These are phyloP conservation scores for Microdon myrmicae DNA, from an alignment of 2,888 invertebrate genomes.

Conservation along the genomic window DNA sequence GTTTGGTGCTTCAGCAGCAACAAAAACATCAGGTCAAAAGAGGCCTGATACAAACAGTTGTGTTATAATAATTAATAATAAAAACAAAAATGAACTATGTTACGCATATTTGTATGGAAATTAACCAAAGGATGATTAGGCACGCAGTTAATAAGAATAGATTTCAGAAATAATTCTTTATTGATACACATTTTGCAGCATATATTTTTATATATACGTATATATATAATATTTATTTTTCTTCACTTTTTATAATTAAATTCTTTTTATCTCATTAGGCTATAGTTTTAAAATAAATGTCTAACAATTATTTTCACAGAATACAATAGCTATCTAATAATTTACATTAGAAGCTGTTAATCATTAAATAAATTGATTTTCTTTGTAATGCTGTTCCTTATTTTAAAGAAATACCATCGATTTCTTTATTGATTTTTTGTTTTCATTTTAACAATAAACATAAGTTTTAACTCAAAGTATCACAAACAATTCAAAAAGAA, in stretches of 20 bases:
- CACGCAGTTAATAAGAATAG: no score
- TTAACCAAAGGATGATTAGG: no score
- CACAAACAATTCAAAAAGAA: slow-evolving; percentile 19
- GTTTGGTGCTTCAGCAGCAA: no score
- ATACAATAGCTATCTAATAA: slow-evolving; percentile 46
- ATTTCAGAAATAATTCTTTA: slow-evolving; percentile 41
- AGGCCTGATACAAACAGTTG: background rate
- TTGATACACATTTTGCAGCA: slow-evolving; percentile 36
- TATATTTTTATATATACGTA: slow-evolving; percentile 23
- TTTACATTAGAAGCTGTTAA: slow-evolving; percentile 38
- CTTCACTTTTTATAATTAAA: slow-evolving; percentile 28
- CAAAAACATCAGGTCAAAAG: no score
- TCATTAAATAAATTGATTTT: slow-evolving; percentile 7
- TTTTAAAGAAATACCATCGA: slow-evolving; percentile 23
- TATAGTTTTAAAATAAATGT: slow-evolving; percentile 50
- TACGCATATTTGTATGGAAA: no score
- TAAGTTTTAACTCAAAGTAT: slow-evolving; percentile 9
- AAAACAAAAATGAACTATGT: background rate
- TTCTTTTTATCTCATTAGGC: slow-evolving; percentile 47
- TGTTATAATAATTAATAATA: background rate
- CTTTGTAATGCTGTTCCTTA: slow-evolving; percentile 6
- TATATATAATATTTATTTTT: slow-evolving; percentile 19
- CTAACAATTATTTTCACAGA: slow-evolving; percentile 50
- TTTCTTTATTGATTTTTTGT: no score
- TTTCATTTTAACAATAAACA: slow-evolving; percentile 46